A percentile compares a stretch with the other conserved stretches of the same genome.
phyloP scores from a whole-genome alignment of 2,113 vertebrate genomes.

The Rhynchomys soricoides region DNA sequence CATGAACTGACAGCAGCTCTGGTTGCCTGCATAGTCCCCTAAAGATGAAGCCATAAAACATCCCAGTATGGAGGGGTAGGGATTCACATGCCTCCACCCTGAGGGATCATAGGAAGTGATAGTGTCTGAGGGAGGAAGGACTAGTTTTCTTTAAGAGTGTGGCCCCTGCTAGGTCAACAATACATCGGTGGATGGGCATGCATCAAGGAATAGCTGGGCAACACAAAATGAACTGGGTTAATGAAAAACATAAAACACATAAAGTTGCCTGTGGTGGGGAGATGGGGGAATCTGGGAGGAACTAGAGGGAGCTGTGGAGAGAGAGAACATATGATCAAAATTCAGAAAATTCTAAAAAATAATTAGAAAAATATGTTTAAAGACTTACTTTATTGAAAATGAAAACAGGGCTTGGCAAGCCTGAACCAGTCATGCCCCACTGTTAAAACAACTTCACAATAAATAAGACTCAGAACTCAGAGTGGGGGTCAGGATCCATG shows the following conservation, averaged over 20 bases:
- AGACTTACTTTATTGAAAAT: neutral
- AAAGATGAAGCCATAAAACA: neutral
- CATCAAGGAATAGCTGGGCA: neutral
- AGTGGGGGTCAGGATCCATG: neutral
- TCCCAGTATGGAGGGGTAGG: neutral
- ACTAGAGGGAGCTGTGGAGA: neutral
- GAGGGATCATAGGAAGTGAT: neutral
- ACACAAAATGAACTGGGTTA: neutral
- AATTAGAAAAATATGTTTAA: neutral
- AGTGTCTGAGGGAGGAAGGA: neutral
- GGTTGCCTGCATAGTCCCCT: neutral
- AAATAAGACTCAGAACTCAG: slow-evolving; percentile 23
- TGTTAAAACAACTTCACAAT: neutral
- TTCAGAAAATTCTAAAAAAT: neutral
- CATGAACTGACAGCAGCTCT: neutral
- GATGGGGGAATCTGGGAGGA: neutral
- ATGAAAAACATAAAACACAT: neutral
- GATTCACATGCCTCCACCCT: neutral
- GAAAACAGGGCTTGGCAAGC: slow-evolving; percentile 42
- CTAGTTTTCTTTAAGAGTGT: neutral
- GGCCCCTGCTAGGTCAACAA: neutral
- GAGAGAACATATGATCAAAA: neutral
- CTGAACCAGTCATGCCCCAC: neutral
- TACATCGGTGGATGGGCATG: neutral
- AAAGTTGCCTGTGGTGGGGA: neutral